Evolutionary conservation across 2,888 invertebrate species (phyloP), one percentile per base, ranked within the genome.

Genomic region (Gandaritis pyraliata): DNA sequence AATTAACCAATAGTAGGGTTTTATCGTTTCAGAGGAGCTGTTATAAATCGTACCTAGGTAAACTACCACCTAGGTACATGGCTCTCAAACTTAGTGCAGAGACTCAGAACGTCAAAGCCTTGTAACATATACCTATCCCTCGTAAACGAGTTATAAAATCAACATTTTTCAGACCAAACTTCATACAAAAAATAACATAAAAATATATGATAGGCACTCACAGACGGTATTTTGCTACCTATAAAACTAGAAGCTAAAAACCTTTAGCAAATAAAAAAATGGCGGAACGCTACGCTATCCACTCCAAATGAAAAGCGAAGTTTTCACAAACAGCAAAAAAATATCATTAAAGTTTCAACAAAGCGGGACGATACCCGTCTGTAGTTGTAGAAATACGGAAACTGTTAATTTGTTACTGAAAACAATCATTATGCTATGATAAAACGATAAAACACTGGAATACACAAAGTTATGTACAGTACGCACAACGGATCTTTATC

Each of bases 231-330:
- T 55, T 23, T 43, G 6, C 13, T 23, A 15, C 15, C 18, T n/a
- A 41, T 47, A 30, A 55, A 56, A 49, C 41, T 50, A 50, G 50
- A 33, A 50, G n/a, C 50, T 50, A 33, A 50, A 49, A 48, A 33
- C 48, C 15, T 33, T 48, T 30, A 10, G 48, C 30, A 48, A 48
- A 48, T 48, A 48, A 48, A 52, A n/a, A 63, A 46, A 41, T 33
- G 18, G 48, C 11, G 13, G 46, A 47, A 38, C 33, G 46, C 61
- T 49, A 33, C 46, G 45, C 49, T 46, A 53, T 57, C 49, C 57
- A 52, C 29, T 53, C 10, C 58, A 46, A 63, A 63, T 54, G 46
- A 58, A 61, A 58, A 46, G 48, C 38, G 30, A 54, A 62, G 50
- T 63, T 51, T 54, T 18, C 36, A 30, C 50, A 49, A 51, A 55